Conservation (phyloP, 1,140 invertebrate species). For the Wiebesia pumilae region DNA sequence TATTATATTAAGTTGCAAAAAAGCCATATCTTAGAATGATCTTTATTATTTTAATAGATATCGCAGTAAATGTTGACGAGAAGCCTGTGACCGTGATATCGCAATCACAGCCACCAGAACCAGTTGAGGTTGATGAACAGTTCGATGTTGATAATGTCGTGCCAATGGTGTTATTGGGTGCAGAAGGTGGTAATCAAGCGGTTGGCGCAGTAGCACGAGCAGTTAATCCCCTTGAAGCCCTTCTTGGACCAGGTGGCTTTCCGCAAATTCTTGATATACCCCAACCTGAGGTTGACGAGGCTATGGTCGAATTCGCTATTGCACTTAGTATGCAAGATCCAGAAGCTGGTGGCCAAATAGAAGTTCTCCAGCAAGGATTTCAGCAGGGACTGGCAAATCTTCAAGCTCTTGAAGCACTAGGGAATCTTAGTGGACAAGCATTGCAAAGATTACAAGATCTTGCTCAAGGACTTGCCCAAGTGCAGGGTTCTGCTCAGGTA, state of each 20-base stretch:
- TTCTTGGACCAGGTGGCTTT: slow-evolving; percentile 80
- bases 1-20: neutral
- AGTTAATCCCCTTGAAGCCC: slow-evolving; percentile 81
- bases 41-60: slow-evolving; percentile 54
- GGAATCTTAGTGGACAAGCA: slow-evolving; percentile 73
- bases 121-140: slow-evolving; percentile 68
- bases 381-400: slow-evolving; percentile 75
- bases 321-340: slow-evolving; percentile 93
- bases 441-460: slow-evolving; percentile 74
- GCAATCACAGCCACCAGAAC: slow-evolving; percentile 66
- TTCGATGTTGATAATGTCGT: slow-evolving; percentile 78
- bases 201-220: slow-evolving; percentile 60
- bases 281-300: slow-evolving; percentile 94
- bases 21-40: neutral
- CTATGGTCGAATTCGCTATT: slow-evolving; percentile 97
- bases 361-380: slow-evolving; percentile 74
- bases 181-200: slow-evolving; percentile 66
- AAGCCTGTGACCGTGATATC: slow-evolving; percentile 52
- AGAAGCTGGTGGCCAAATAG: slow-evolving; percentile 72
- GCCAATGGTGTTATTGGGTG: slow-evolving; percentile 72
- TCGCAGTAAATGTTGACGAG: slow-evolving; percentile 66
- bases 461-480: slow-evolving; percentile 67
- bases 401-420: slow-evolving; percentile 70
- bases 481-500: slow-evolving; percentile 63
- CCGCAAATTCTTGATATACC: slow-evolving; percentile 89